Evolutionary conservation across 2,888 invertebrate genomes (phyloP), one percentile per base, ranked within the genome.

Genomic region (Tribolium freemani): DNA sequence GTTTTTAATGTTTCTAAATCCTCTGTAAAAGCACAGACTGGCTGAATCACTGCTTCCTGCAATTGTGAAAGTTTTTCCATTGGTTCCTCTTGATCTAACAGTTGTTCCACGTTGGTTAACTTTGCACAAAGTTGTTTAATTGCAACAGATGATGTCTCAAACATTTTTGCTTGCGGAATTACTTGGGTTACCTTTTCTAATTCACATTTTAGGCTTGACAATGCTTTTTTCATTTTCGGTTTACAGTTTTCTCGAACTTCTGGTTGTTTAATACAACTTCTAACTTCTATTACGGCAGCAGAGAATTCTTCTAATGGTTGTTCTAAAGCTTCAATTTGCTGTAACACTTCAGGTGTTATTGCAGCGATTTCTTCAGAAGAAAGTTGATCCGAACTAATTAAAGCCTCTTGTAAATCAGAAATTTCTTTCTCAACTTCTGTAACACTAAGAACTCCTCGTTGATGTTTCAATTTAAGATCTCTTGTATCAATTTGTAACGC

Each of bases 361-460:
- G 71, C 77, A 10, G 54, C 56, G 10, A 71, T 68, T 60, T 78
- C 78, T 20, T 80, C 79, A 6, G 44, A 48, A 61, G 74, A 72
- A 69, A 82, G 79, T 56, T 82, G 80, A 50, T 72, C 75, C 5
- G 78, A 74, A 57, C 75, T 78, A 9, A 57, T 51, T 9, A 69
- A 21, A 13, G 50, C 3, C 2, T 63, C 51, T 58, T 69, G 48
- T 20, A 69, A 13, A n/a, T 20, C 20, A 5, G 50, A 48, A 9
- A 66, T 26, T 51, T 56, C 61, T 38, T 21, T 38, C 44, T 58
- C 3, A 13, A 48, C 6, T 8, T 13, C 13, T 6, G 13, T 48
- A 13, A 48, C 6, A 48, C 48, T 13, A 5, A 67, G 56, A 8
- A 67, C 56, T 4, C 58, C 67, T 66, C 68, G 53, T 3, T 56